Conservation (phyloP, 2,113 vertebrate genomes). For the Pachypanchax playfairii region DNA sequence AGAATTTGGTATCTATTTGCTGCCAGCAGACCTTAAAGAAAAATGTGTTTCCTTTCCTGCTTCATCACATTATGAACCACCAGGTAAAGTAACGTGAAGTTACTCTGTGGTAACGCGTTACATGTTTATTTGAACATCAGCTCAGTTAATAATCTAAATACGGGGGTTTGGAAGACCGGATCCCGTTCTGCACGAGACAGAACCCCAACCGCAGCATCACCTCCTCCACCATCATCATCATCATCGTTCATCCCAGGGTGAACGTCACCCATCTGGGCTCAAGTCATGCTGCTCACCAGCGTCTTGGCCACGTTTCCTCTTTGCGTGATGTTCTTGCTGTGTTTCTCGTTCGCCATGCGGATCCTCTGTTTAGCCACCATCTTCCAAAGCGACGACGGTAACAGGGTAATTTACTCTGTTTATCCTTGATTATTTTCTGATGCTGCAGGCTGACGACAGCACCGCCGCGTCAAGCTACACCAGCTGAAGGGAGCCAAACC, state of each 20-base stretch:
- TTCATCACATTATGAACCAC: too few species aligned
- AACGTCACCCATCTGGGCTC: constrained; percentile 55
- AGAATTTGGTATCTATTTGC: too few species aligned
- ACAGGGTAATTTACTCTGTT: constrained; percentile 17
- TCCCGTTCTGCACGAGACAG: background rate
- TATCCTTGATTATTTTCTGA: constrained; percentile 39
- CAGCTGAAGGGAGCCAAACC: background rate
- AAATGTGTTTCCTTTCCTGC: too few species aligned
- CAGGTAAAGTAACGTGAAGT: constrained; percentile 16
- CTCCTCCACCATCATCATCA: background rate
- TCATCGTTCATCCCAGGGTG: constrained; percentile 29
- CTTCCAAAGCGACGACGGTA: constrained; percentile 20
- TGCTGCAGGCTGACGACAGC: constrained; percentile 61
- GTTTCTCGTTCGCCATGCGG: constrained; percentile 95
- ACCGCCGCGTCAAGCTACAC: constrained; percentile 38
- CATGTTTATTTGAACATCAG: background rate
- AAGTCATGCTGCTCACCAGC: constrained; percentile 74
- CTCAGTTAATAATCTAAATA: background rate
- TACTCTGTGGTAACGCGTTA: background rate
- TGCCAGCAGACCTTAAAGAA: too few species aligned
- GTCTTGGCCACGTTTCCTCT: constrained; percentile 91
- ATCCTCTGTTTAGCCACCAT: constrained; percentile 97
- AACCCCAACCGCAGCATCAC: background rate
- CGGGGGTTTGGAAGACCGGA: background rate
- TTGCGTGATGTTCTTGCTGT: constrained; percentile 96